Evolutionary conservation across 64 coral and sea anemone species (phyloP).

Genomic region (Pachyseris speciosa): DNA sequence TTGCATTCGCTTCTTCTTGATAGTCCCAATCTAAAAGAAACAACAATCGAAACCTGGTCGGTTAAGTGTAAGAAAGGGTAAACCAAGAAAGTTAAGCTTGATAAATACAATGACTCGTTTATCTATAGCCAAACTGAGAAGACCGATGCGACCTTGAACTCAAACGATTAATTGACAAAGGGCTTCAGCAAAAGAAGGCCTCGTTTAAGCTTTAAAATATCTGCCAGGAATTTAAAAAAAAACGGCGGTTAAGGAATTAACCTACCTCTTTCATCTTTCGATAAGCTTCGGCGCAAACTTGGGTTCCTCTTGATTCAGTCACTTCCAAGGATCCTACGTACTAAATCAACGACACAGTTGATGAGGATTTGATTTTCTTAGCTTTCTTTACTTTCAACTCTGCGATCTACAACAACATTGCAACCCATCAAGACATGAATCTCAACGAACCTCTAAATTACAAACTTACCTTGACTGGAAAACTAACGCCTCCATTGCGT

Average conservation of each 20-base stretch:
- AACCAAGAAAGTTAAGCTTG: not conserved
- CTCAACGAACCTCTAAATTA: not conserved
- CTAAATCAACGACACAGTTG: slow-evolving; percentile 43
- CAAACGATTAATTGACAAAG: not conserved
- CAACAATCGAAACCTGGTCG: too few species aligned
- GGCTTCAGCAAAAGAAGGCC: slow-evolving; percentile 13
- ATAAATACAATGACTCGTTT: not conserved
- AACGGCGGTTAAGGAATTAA: not conserved
- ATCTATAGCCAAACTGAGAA: not conserved
- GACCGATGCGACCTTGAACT: not conserved
- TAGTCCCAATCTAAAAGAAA: slow-evolving; percentile 38
- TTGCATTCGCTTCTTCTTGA: slow-evolving; percentile 75
- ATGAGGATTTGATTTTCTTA: not conserved
- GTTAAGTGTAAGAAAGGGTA: not conserved
- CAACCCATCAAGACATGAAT: slow-evolving; percentile 10
- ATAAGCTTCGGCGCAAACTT: slow-evolving; percentile 96
- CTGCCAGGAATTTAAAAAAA: not conserved
- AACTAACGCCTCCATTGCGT: slow-evolving; percentile 96
- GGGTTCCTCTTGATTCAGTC: slow-evolving; percentile 92
- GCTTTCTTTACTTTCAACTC: not conserved
- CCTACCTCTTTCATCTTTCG: slow-evolving; percentile 89
- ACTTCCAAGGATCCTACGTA: slow-evolving; percentile 95
- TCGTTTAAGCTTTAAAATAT: slow-evolving; percentile 21
- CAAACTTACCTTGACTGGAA: slow-evolving; percentile 89
- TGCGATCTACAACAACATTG: not conserved